Conservation (phyloP, 2,888 invertebrate genomes). For the Alsophila aescularia region DNA sequence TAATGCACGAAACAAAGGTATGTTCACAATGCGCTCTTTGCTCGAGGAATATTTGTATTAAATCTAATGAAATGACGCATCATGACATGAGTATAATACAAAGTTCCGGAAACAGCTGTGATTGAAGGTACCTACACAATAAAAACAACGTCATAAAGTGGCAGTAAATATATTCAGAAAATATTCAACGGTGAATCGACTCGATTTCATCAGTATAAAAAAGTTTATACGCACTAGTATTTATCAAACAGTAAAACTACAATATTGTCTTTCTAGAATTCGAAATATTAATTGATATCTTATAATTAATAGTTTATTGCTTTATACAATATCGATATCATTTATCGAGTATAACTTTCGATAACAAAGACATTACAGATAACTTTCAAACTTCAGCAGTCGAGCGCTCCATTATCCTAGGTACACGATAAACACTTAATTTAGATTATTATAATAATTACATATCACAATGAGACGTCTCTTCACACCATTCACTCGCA, state of each 20-base stretch:
- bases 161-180: slow-evolving; percentile 84
- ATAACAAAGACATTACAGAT: slow-evolving; percentile 67
- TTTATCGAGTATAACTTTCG: slow-evolving; percentile 74
- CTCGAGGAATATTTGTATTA: slow-evolving; percentile 19
- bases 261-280: slow-evolving; percentile 73
- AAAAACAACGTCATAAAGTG: slow-evolving; percentile 67
- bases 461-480: slow-evolving; percentile 84
- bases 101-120: slow-evolving; percentile 22
- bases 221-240: slow-evolving; percentile 60
- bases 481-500: slow-evolving; percentile 77
- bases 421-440: slow-evolving; percentile 81
- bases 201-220: slow-evolving; percentile 77
- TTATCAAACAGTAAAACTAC: slow-evolving; percentile 61
- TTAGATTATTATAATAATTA: slow-evolving; percentile 83
- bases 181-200: slow-evolving; percentile 77
- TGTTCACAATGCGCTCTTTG: slow-evolving; percentile 7
- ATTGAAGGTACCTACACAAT: slow-evolving; percentile 37
- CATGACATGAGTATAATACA: slow-evolving; percentile 26
- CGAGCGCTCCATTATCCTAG: slow-evolving; percentile 71
- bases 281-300: slow-evolving; percentile 71
- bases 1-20: slow-evolving; percentile 27
- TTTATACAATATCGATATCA: slow-evolving; percentile 75
- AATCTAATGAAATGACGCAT: slow-evolving; percentile 16
- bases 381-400: slow-evolving; percentile 71
- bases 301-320: slow-evolving; percentile 80